Evolutionary conservation across 2,797 vertebrate genomes (phyloP).

Genomic region (Triplophysa bombifrons): DNA sequence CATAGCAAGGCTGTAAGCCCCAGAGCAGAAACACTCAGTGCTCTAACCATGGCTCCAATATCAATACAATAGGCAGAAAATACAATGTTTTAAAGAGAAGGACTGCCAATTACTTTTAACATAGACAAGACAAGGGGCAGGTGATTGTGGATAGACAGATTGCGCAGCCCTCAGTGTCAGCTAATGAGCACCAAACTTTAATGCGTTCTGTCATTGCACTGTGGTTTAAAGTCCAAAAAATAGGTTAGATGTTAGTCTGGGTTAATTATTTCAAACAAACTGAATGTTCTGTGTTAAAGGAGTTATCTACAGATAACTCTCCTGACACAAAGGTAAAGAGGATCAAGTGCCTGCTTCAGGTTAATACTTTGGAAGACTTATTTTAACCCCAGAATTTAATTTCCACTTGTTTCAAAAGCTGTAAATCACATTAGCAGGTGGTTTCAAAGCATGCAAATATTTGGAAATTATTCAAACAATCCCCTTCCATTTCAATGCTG

Average conservation of each 20-base stretch:
- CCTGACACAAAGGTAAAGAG: conserved; percentile 11
- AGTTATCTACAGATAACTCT: background rate
- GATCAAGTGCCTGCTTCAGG: background rate
- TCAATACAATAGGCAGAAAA: conserved; percentile 5
- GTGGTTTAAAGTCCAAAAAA: conserved; percentile 34
- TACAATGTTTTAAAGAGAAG: conserved; percentile 2
- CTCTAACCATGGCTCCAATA: conserved; percentile 54
- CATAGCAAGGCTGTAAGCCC: conserved; percentile 65
- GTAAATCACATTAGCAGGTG: background rate
- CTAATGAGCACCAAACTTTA: conserved; percentile 3
- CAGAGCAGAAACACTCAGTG: conserved; percentile 57
- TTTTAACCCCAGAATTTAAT: background rate
- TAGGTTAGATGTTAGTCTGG: conserved; percentile 20
- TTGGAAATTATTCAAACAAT: background rate
- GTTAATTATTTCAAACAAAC: conserved; percentile 14
- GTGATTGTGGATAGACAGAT: conserved; percentile 19
- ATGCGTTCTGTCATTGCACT: background rate
- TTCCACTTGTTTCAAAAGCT: background rate
- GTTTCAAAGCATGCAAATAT: background rate
- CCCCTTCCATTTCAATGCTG: background rate
- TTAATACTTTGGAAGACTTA: background rate
- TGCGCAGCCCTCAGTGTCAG: background rate
- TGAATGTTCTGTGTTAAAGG: background rate
- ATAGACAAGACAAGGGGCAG: conserved; percentile 12
- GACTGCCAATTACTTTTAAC: conserved; percentile 30